A percentile compares a stretch with the other conserved stretches of the same genome.
phyloP scores from a whole-genome alignment of 2,113 vertebrate species.

The Hippoglossus stenolepis region DNA sequence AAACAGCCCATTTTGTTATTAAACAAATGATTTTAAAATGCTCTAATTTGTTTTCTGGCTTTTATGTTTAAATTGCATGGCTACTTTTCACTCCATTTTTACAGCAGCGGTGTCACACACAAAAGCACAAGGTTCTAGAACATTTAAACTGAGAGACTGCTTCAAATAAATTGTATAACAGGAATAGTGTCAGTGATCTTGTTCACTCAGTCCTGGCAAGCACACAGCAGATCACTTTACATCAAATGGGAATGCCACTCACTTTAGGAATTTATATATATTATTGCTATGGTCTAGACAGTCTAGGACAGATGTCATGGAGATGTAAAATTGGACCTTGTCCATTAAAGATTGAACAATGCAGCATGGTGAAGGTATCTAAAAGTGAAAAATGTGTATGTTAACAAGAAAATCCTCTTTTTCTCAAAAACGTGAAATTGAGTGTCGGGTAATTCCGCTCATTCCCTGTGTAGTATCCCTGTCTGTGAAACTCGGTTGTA shows the following conservation, averaged over 20 bases:
- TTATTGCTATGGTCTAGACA: slow-evolving; percentile 77
- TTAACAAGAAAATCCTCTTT: slow-evolving; percentile 10
- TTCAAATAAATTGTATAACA: slow-evolving; percentile 53
- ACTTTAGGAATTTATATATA: slow-evolving; percentile 71
- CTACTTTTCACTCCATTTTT: slow-evolving; percentile 7
- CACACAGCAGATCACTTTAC: slow-evolving; percentile 72
- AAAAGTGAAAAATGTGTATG: slow-evolving; percentile 19
- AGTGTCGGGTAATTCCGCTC: neutral
- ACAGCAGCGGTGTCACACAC: slow-evolving; percentile 15
- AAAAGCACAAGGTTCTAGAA: slow-evolving; percentile 18
- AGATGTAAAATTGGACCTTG: slow-evolving; percentile 65
- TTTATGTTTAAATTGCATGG: slow-evolving; percentile 5
- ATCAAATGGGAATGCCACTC: slow-evolving; percentile 78
- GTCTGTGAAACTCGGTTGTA: neutral
- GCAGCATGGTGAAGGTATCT: slow-evolving; percentile 48
- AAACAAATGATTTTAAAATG: slow-evolving; percentile 8
- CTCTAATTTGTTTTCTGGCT: neutral
- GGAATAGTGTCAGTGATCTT: slow-evolving; percentile 62
- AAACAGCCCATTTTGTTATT: slow-evolving; percentile 5
- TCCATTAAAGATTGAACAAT: slow-evolving; percentile 50
- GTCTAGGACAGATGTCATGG: slow-evolving; percentile 67
- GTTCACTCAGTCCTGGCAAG: slow-evolving; percentile 59
- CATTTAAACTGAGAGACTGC: slow-evolving; percentile 41
- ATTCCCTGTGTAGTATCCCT: neutral
- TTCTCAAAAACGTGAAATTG: slow-evolving; percentile 8